phyloP scores from a whole-genome alignment of 2,113 vertebrate species.

The Piprites chloris region DNA sequence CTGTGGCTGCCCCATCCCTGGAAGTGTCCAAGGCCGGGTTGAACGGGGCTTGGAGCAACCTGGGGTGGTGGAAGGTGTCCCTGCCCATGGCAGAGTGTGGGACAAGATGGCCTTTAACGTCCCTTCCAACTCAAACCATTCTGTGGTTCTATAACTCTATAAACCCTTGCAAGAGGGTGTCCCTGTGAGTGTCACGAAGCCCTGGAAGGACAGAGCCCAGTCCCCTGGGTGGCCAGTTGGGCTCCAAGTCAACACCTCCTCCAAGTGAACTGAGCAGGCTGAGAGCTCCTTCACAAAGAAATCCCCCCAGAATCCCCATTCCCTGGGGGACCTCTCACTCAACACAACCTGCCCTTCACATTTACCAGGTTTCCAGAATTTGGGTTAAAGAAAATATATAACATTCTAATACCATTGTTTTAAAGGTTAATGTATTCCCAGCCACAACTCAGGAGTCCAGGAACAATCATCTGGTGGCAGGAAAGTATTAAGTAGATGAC shows the following conservation, averaged over 20 bases:
- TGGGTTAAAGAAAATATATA: conserved; percentile 19
- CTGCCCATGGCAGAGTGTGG: background rate
- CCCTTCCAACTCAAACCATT: background rate
- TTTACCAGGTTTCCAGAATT: background rate
- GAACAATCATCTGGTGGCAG: conserved; percentile 17
- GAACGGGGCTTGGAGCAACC: accelerated
- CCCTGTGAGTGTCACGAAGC: too few relatives aligned
- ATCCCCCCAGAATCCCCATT: background rate
- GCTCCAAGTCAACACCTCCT: background rate
- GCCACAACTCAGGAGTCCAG: background rate
- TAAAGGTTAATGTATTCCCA: conserved; percentile 69
- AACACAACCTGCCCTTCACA: background rate
- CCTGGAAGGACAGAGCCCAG: background rate
- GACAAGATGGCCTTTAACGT: background rate
- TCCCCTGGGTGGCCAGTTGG: accelerated
- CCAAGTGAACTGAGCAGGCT: background rate
- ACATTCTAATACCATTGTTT: conserved; percentile 31
- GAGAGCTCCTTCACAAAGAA: background rate
- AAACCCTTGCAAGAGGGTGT: too few relatives aligned
- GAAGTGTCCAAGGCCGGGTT: accelerated
- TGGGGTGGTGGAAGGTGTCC: accelerated
- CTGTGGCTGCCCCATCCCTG: background rate
- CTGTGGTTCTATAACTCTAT: too few relatives aligned
- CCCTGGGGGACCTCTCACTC: background rate
- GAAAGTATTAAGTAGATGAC: background rate